These are phyloP conservation scores for Drosophila rellima DNA, from an alignment of 2,888 invertebrate genomes.

Conservation along the genomic window DNA sequence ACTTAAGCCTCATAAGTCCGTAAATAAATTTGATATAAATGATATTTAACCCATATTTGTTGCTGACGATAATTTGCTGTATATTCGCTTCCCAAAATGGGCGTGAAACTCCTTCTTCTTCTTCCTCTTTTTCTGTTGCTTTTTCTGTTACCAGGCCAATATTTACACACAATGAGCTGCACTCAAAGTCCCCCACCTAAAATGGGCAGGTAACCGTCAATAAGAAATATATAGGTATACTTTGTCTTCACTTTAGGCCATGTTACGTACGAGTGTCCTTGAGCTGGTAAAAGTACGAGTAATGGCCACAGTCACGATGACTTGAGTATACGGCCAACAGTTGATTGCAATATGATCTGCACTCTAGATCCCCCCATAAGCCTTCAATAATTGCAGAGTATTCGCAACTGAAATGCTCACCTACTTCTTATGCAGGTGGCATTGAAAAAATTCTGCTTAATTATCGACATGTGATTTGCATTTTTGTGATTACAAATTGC, in stretches of 20 bases:
- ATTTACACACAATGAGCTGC: constrained; percentile 50
- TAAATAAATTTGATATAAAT: constrained; percentile 70
- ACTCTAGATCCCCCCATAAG: constrained; percentile 13
- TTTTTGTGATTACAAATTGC: constrained; percentile 24
- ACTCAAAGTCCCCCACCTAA: constrained; percentile 30
- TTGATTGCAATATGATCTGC: constrained; percentile 36
- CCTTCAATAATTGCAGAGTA: constrained; percentile 25
- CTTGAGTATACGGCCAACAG: constrained; percentile 18
- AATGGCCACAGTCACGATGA: constrained; percentile 59
- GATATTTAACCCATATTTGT: constrained; percentile 80
- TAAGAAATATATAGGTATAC: constrained; percentile 27
- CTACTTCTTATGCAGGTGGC: constrained; percentile 15
- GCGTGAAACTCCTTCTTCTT: constrained; percentile 44
- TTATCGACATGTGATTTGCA: constrained; percentile 39
- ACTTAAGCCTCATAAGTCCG: constrained; percentile 65
- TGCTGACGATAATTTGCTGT: constrained; percentile 43
- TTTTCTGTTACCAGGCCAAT: constrained; percentile 26
- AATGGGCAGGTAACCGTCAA: constrained; percentile 46
- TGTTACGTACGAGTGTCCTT: constrained; percentile 63
- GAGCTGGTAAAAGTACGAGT: constrained; percentile 52
- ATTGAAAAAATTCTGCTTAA: constrained; percentile 27
- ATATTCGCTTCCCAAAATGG: constrained; percentile 43
- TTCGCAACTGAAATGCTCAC: constrained; percentile 9
- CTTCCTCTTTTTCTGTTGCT: constrained; percentile 7
- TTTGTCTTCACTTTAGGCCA: constrained; percentile 34